phyloP scores from a whole-genome alignment of 2,888 invertebrate species.

The Stegana nigrithorax region DNA sequence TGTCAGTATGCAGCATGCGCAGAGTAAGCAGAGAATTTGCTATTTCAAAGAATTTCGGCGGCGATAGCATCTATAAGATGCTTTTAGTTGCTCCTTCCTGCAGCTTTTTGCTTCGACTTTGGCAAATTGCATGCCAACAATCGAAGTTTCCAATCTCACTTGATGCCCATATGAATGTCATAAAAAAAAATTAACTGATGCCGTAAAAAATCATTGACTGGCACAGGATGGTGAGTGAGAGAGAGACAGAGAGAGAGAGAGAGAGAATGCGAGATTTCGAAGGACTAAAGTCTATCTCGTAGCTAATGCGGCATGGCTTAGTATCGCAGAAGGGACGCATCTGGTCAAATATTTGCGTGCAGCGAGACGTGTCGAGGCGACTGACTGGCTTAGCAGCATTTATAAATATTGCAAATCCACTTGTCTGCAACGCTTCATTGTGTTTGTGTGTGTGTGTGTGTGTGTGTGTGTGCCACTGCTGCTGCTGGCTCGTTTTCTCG shows the following conservation, averaged over 20 bases:
- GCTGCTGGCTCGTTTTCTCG: not conserved
- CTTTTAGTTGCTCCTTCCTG: constrained; percentile 25
- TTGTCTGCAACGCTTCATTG: constrained; percentile 40
- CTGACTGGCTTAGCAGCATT: constrained; percentile 27
- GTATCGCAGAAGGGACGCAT: constrained; percentile 47
- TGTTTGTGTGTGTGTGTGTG: too few species aligned
- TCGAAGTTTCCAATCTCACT: constrained; percentile 48
- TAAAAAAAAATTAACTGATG: constrained; percentile 61
- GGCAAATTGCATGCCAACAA: constrained; percentile 46
- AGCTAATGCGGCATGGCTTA: constrained; percentile 20
- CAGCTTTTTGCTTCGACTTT: not conserved
- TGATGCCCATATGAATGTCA: constrained; percentile 55
- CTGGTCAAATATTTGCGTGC: constrained; percentile 62
- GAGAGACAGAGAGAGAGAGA: not conserved
- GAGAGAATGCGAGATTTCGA: not conserved
- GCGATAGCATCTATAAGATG: not conserved
- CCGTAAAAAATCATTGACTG: constrained; percentile 30
- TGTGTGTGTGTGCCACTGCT: too few species aligned
- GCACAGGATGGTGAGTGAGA: not conserved
- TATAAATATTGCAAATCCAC: constrained; percentile 44
- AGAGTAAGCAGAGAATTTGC: too few species aligned
- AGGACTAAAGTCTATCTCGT: not conserved
- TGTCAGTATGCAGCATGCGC: constrained; percentile 24
- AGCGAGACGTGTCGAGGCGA: constrained; percentile 30
- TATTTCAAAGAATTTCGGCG: too few species aligned